These are phyloP conservation scores for Brachionus manjavacas DNA, from an alignment of 1,140 invertebrate species.

Conservation along the genomic window DNA sequence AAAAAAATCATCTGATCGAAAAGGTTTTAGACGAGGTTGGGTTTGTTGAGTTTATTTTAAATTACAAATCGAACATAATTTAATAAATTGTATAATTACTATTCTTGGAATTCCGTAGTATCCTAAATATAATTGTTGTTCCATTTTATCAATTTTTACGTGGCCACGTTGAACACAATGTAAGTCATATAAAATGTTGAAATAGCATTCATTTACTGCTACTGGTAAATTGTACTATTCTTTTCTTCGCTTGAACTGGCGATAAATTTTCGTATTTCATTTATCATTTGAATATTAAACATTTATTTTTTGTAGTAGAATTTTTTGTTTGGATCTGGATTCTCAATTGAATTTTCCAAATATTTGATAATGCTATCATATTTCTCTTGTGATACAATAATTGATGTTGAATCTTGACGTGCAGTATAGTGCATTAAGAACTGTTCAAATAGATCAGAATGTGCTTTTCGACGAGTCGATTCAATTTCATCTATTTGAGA, in stretches of 20 bases:
- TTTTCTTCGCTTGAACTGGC: too few species aligned
- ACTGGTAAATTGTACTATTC: background rate
- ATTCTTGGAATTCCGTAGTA: background rate
- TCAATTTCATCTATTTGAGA: conserved; percentile 15
- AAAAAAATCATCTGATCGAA: background rate
- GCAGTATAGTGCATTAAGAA: background rate
- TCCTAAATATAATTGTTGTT: background rate
- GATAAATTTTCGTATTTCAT: too few species aligned
- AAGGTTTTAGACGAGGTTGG: background rate
- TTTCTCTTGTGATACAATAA: conserved; percentile 9
- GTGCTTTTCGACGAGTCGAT: conserved; percentile 2
- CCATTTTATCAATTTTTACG: background rate
- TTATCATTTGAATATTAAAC: too few species aligned
- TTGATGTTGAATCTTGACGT: background rate
- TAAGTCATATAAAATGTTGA: background rate
- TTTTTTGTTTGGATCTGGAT: conserved; percentile 5
- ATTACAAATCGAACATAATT: background rate
- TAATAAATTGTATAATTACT: background rate
- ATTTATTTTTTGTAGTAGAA: background rate
- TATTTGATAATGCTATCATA: background rate
- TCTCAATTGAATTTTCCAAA: conserved; percentile 18
- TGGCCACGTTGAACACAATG: background rate
- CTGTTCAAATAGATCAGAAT: background rate
- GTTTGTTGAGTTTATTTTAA: background rate
- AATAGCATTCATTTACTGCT: background rate